A percentile compares a stretch with the other conserved stretches of the same genome.
phyloP scores from a whole-genome alignment of 2,888 invertebrate genomes.

The Synergus japonicus region DNA sequence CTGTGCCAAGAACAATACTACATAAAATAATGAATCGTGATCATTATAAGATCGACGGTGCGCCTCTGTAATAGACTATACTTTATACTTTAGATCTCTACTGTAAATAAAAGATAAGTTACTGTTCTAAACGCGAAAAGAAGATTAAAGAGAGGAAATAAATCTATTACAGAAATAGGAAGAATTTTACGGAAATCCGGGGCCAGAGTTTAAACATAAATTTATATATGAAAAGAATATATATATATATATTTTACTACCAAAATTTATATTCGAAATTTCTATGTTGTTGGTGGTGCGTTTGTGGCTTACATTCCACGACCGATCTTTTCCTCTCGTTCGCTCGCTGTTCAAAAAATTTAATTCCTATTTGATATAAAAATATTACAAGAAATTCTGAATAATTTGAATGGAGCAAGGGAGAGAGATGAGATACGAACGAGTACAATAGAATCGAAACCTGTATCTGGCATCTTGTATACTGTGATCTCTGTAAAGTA shows the following conservation, averaged over 20 bases:
- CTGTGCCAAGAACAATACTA: slow-evolving; percentile 71
- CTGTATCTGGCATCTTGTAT: slow-evolving; percentile 77
- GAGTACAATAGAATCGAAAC: slow-evolving; percentile 69
- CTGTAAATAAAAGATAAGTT: slow-evolving; percentile 60
- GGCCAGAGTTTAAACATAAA: slow-evolving; percentile 74
- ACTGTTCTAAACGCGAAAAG: slow-evolving; percentile 49
- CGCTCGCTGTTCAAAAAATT: slow-evolving; percentile 1
- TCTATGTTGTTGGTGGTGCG: slow-evolving; percentile 73
- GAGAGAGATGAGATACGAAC: slow-evolving; percentile 52
- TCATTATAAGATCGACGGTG: slow-evolving; percentile 48
- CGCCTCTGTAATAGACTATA: slow-evolving; percentile 58
- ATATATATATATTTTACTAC: slow-evolving; percentile 75
- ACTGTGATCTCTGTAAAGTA: slow-evolving; percentile 77
- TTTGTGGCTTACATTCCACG: slow-evolving; percentile 76
- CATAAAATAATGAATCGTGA: slow-evolving; percentile 49
- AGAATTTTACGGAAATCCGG: slow-evolving; percentile 72
- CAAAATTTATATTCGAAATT: slow-evolving; percentile 77
- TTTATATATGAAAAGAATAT: slow-evolving; percentile 58
- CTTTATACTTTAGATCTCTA: slow-evolving; percentile 58
- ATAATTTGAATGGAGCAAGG: slow-evolving; percentile 32
- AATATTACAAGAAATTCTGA: slow-evolving; percentile 45
- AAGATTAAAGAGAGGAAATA: slow-evolving; percentile 46
- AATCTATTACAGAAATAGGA: slow-evolving; percentile 53
- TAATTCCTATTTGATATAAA: slow-evolving; percentile 41
- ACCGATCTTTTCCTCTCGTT: slow-evolving; percentile 57